phyloP scores from a whole-genome alignment of 2,888 invertebrate species.

The Alentia gelatinosa region DNA sequence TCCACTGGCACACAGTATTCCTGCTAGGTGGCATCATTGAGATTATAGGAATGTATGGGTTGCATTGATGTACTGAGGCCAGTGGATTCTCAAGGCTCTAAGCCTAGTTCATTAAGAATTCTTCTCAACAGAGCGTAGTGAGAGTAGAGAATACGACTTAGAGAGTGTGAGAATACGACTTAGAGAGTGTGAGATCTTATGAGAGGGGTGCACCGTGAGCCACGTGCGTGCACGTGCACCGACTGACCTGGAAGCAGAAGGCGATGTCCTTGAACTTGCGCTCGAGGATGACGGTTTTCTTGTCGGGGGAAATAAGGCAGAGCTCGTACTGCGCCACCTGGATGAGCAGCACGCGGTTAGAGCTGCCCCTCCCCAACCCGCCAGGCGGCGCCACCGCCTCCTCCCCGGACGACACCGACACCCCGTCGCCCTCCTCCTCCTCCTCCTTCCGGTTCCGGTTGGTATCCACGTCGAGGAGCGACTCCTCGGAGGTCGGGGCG shows the following conservation, averaged over 20 bases:
- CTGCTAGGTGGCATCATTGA: too few species aligned
- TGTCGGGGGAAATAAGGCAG: slow-evolving; percentile 94
- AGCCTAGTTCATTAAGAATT: too few species aligned
- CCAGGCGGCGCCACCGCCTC: background rate
- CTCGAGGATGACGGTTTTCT: slow-evolving; percentile 93
- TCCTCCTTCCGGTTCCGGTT: background rate
- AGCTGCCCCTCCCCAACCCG: background rate
- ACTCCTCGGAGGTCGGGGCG: background rate
- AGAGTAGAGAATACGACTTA: too few species aligned
- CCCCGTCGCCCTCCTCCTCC: background rate
- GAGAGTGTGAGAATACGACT: too few species aligned
- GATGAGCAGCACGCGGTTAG: slow-evolving; percentile 90
- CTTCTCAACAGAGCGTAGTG: too few species aligned
- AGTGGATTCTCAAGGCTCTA: too few species aligned
- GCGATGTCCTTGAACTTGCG: slow-evolving; percentile 93
- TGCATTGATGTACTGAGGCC: too few species aligned
- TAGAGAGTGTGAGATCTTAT: too few species aligned
- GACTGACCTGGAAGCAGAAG: slow-evolving; percentile 88
- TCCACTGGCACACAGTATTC: too few species aligned
- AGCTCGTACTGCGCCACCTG: slow-evolving; percentile 92
- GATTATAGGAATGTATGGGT: too few species aligned
- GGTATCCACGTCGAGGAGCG: background rate
- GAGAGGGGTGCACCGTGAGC: too few species aligned
- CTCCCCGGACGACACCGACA: background rate
- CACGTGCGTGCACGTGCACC: too few species aligned